phyloP scores from a whole-genome alignment of 2,797 vertebrate species.

The Peromyscus eremicus region DNA sequence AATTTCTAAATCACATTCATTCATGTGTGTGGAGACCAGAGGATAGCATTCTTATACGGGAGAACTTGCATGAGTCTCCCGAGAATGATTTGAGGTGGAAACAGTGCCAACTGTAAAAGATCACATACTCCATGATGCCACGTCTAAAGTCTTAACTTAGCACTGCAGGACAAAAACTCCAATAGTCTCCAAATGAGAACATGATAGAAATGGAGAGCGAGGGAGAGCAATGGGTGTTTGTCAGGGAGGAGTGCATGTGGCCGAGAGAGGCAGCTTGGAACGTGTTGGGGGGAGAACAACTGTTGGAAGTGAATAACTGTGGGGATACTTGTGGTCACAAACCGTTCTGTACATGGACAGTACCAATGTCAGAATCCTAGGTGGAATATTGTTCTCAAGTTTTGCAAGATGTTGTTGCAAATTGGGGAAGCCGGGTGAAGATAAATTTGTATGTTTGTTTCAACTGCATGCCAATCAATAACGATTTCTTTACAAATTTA shows the following conservation, averaged over 20 bases:
- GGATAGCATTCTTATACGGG: background rate
- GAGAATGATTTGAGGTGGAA: background rate
- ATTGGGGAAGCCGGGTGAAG: background rate
- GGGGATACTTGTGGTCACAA: background rate
- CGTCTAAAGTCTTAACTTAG: background rate
- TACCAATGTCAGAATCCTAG: background rate
- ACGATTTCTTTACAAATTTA: background rate
- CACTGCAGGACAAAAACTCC: background rate
- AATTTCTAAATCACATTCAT: background rate
- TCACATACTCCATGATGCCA: background rate
- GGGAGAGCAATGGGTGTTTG: too few species aligned
- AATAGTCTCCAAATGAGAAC: background rate
- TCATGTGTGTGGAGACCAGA: background rate
- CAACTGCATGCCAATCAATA: background rate
- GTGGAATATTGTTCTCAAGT: background rate
- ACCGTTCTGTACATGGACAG: background rate
- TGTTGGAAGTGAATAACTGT: background rate
- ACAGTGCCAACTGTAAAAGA: background rate
- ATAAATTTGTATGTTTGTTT: background rate
- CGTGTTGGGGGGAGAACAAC: background rate
- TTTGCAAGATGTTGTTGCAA: background rate
- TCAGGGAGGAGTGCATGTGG: background rate
- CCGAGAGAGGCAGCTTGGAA: background rate
- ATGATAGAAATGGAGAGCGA: background rate
- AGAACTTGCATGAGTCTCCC: background rate